Base-by-base conservation (phyloP, 2,888 invertebrate genomes). In the Meiosimyza platycephala region DNA sequence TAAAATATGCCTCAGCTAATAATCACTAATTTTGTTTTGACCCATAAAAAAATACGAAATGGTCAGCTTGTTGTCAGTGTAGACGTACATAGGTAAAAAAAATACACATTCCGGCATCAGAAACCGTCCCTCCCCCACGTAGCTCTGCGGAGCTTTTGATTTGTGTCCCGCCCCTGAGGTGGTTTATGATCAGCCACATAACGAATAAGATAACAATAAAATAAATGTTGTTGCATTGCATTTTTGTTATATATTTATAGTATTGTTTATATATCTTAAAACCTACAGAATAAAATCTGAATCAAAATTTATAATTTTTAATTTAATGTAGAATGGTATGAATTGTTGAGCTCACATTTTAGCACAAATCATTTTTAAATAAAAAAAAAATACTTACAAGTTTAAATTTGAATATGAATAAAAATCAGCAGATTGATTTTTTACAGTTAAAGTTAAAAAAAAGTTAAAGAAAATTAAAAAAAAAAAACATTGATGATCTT, bases 201-300 rank as follows among this genome's bases (percentile, higher is more conserved):
- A 28, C 28, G 28, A 28, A 28, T 28, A 28, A 28, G 28, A 28
- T 69, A 13, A 3, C 5, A 69, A 62, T 60, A 33, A 60, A 60
- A 69, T 40, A n/a, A 0, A 28, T 57, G 50, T 54, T 57, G 54
- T 15, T 65, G 71, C 64, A 57, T 72, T 72, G 62, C 50, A 28
- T 18, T 70, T 62, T 52, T 70, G 54, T 73, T 72, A 72, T 77
- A 76, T 78, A 79, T 78, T 78, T 76, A 75, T 75, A 76, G 71
- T 77, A 77, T 79, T 73, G 74, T 76, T 78, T 77, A 74, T 74
- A 74, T 74, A 77, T 73, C 79, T 79, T 79, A 79, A 77, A 71
- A 75, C 75, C 77, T 79, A 79, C 77, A 79, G 79, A 79, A 78
- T 78, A 77, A 76, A 74, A 78, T 77, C 73, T 79, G 77, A 74